A percentile compares a stretch with the other conserved stretches of the same genome.
These are phyloP conservation scores for Papilio elwesi DNA, from an alignment of 2,888 invertebrate genomes.

Conservation along the genomic window DNA sequence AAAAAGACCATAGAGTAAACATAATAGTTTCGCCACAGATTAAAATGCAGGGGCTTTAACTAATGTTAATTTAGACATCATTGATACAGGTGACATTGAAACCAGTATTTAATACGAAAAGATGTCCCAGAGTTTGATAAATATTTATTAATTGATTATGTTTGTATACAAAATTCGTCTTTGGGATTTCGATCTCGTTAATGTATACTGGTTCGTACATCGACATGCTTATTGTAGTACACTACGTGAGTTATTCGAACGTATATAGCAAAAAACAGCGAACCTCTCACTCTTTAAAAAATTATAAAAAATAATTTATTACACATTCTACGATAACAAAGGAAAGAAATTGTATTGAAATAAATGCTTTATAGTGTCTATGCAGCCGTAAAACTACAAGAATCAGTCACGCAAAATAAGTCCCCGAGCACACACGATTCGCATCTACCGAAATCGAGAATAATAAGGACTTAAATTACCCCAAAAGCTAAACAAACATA, in stretches of 20 bases:
- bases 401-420: conserved; percentile 51
- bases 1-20: conserved; percentile 7
- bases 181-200: conserved; percentile 25
- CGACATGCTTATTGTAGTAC: conserved; percentile 24
- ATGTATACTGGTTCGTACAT: conserved; percentile 30
- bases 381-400: conserved; percentile 64
- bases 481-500: conserved; percentile 67
- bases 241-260: conserved; percentile 25
- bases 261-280: conserved; percentile 25
- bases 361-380: conserved; percentile 72
- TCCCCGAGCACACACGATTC: conserved; percentile 57
- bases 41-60: conserved; percentile 29
- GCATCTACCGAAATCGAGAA: conserved; percentile 61
- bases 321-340: conserved; percentile 80
- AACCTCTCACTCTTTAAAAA: conserved; percentile 52
- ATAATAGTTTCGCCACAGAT: conserved; percentile 9
- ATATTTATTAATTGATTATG: background rate
- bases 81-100: conserved; percentile 16
- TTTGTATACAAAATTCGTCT: conserved; percentile 23
- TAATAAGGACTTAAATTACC: conserved; percentile 63
- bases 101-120: conserved; percentile 24
- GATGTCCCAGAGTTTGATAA: conserved; percentile 16
- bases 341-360: conserved; percentile 70
- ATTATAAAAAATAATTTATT: conserved; percentile 76
- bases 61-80: conserved; percentile 15